Evolutionary conservation across 1,140 invertebrate species (phyloP).

Genomic region (Diorhabda carinulata): DNA sequence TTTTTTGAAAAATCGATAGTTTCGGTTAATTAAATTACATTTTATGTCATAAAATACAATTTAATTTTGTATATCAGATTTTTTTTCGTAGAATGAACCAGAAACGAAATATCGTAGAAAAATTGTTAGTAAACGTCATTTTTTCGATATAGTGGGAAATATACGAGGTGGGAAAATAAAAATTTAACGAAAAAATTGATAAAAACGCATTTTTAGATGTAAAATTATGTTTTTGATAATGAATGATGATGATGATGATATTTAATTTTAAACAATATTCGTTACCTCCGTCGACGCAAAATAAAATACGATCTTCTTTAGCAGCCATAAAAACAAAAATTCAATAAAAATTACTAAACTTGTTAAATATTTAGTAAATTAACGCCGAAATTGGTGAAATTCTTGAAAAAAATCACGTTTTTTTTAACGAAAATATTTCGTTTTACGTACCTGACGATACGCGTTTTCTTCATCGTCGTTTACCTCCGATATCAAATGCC

Average conservation of each 20-base stretch:
- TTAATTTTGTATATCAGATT: too few species aligned
- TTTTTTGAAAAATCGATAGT: too few species aligned
- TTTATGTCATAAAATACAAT: too few species aligned
- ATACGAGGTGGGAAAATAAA: too few species aligned
- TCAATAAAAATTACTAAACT: not conserved
- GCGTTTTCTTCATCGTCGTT: conserved; percentile 51
- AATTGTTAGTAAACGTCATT: too few species aligned
- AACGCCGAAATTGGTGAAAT: not conserved
- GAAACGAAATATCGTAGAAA: too few species aligned
- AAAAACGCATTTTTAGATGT: too few species aligned
- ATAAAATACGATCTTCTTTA: conserved; percentile 45
- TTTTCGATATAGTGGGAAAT: too few species aligned
- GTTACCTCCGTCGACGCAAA: conserved; percentile 47
- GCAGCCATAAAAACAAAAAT: conserved; percentile 32
- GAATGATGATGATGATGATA: not conserved
- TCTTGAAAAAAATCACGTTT: not conserved
- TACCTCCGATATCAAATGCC: conserved; percentile 59
- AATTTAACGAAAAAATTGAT: too few species aligned
- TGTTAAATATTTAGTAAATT: not conserved
- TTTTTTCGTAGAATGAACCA: too few species aligned
- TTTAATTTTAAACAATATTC: not conserved
- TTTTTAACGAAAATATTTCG: not conserved
- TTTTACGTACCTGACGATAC: conserved; percentile 40
- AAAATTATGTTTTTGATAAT: too few species aligned
- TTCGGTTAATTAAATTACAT: too few species aligned